A percentile compares a stretch with the other conserved stretches of the same genome.
Conservation (phyloP, 1,140 invertebrate species). For the Cyclina sinensis region DNA sequence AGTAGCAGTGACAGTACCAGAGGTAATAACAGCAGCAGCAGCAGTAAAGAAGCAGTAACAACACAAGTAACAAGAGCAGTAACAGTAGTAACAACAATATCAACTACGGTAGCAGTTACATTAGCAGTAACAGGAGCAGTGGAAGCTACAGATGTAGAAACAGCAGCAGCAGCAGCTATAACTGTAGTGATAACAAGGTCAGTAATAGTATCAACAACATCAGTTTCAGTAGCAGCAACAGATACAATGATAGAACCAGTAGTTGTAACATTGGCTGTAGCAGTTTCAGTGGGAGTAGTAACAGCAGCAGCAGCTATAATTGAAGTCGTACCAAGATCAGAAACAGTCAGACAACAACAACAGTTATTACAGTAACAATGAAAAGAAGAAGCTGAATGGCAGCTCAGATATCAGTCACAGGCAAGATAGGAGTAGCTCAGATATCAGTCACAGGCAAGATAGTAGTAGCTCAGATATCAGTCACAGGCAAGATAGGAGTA, state of each 20-base stretch:
- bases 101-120: background rate
- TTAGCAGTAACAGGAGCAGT: background rate
- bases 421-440: too few relatives aligned
- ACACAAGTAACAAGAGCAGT: background rate
- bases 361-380: background rate
- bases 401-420: too few relatives aligned
- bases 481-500: too few relatives aligned
- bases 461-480: too few relatives aligned
- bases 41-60: too few relatives aligned
- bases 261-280: background rate
- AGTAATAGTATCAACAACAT: background rate
- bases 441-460: too few relatives aligned
- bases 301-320: background rate
- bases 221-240: background rate
- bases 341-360: background rate
- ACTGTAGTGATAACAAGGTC: background rate
- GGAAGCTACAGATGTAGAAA: background rate
- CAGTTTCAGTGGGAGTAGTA: background rate
- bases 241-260: background rate
- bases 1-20: too few relatives aligned
- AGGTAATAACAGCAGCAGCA: background rate
- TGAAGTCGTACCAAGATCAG: background rate
- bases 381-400: too few relatives aligned
- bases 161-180: background rate
- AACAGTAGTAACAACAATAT: background rate